phyloP scores from a whole-genome alignment of 1,140 invertebrate genomes.

The Carposina sasakii region DNA sequence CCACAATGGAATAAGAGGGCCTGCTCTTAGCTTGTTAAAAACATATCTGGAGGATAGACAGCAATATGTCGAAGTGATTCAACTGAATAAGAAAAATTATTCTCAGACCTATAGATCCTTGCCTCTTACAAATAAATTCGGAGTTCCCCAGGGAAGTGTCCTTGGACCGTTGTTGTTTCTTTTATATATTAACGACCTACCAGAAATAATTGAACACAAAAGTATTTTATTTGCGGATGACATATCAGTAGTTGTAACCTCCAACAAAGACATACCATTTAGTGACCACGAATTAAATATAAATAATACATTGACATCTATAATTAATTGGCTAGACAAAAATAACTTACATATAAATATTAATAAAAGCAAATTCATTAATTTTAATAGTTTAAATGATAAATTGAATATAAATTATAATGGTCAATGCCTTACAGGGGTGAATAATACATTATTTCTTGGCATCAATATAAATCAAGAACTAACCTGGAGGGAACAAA shows the following conservation, averaged over 20 bases:
- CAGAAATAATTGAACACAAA: background rate
- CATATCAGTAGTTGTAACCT: background rate
- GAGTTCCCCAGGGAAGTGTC: slow-evolving; percentile 1
- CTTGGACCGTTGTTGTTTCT: slow-evolving; percentile 2
- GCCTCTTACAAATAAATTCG: background rate
- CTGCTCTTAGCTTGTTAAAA: background rate
- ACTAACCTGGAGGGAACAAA: too few species aligned
- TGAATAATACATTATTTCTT: too few species aligned
- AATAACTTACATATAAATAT: too few species aligned
- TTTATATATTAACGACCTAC: slow-evolving; percentile 2
- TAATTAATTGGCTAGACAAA: too few species aligned
- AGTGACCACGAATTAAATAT: too few species aligned
- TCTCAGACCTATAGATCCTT: background rate
- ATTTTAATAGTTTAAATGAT: too few species aligned
- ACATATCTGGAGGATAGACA: background rate
- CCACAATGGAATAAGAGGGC: background rate
- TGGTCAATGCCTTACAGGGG: too few species aligned
- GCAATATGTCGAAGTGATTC: background rate
- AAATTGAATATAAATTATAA: too few species aligned
- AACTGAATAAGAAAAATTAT: background rate
- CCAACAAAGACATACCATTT: too few species aligned
- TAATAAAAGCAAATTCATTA: too few species aligned
- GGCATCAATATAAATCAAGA: too few species aligned
- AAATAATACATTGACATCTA: too few species aligned
- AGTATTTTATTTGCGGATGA: background rate